Percentiles rank a stretch among this genome's conserved stretches.
Conservation (phyloP, 2,888 invertebrate species). For the Athalia circularis region DNA sequence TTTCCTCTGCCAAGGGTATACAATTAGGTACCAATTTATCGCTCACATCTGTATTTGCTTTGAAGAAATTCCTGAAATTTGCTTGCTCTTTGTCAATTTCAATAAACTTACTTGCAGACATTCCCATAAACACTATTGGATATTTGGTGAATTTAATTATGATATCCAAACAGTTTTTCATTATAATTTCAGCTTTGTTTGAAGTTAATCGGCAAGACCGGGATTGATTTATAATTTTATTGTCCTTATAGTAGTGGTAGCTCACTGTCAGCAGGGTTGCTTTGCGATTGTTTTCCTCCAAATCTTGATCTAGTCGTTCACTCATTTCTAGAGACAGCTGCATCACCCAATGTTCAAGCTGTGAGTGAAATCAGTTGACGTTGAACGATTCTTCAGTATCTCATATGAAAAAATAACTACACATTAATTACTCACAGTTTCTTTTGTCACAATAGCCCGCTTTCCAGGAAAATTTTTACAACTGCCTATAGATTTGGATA, state of each 20-base stretch:
- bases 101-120: constrained; percentile 75
- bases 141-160: constrained; percentile 79
- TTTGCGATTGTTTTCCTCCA: constrained; percentile 86
- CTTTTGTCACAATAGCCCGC: constrained; percentile 81
- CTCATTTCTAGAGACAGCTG: constrained; percentile 89
- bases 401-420: not conserved
- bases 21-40: not conserved
- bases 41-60: constrained; percentile 16
- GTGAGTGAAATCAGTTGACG: constrained; percentile 60
- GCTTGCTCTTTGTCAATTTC: constrained; percentile 34
- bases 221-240: constrained; percentile 73
- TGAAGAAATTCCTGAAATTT: constrained; percentile 30
- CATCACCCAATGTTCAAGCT: constrained; percentile 83
- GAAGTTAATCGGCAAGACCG: constrained; percentile 79
- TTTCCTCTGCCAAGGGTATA: not conserved
- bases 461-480: constrained; percentile 95
- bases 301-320: constrained; percentile 88
- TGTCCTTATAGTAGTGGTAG: constrained; percentile 73
- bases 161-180: constrained; percentile 80
- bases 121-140: constrained; percentile 74
- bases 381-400: not conserved
- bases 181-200: constrained; percentile 82
- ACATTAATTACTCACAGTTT: constrained; percentile 75
- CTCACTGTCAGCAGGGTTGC: constrained; percentile 88
- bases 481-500: constrained; percentile 96